Base-by-base conservation (phyloP, 2,113 vertebrate genomes). In the Thalassoma bifasciatum region DNA sequence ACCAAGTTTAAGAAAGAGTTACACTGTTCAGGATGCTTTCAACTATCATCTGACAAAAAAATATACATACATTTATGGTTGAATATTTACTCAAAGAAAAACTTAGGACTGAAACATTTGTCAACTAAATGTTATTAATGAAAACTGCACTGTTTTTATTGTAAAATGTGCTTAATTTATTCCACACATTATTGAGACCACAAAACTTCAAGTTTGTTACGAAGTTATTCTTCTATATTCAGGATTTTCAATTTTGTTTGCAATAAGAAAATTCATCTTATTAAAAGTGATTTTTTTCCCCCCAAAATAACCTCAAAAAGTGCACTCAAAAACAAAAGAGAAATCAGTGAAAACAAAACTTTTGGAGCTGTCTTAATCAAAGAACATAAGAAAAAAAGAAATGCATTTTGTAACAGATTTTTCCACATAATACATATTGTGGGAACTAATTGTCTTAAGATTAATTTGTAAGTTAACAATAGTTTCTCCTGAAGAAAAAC, bases 141-240 rank as follows among this genome's bases (percentile, higher is more conserved):
- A 56, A 71, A 75, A 30, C 10, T 19, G 10, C 24, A 68, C 77
- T 49, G 17, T 67, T 17, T 26, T 67, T 16, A 17, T 69, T 42
- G 9, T 58, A 0, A 52, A 50, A 56, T 24, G 30, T 72, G 1
- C 65, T 72, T 58, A n/a, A 75, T 58, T 2, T 19, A 46, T 46
- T 46, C 4, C 6, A 46, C 44, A 46, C 44, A 46, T 46, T 2
- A 36, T 52, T 60, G 9, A 46, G 72, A 62, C 19, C 11, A 66
- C 10, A 50, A 17, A 1, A 63, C 53, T 56, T 70, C 19, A 16
- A 4, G 49, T 17, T 14, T 6, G 7, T 51, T 56, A 34, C 1
- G 10, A 59, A 5, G 7, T 46, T 61, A 42, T 10, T 42, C 12
- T 42, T 10, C 14, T 42, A 13, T 42, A 14, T 14, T 16, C 14